phyloP scores from a whole-genome alignment of 2,888 invertebrate species.

The Epiblema foenella region DNA sequence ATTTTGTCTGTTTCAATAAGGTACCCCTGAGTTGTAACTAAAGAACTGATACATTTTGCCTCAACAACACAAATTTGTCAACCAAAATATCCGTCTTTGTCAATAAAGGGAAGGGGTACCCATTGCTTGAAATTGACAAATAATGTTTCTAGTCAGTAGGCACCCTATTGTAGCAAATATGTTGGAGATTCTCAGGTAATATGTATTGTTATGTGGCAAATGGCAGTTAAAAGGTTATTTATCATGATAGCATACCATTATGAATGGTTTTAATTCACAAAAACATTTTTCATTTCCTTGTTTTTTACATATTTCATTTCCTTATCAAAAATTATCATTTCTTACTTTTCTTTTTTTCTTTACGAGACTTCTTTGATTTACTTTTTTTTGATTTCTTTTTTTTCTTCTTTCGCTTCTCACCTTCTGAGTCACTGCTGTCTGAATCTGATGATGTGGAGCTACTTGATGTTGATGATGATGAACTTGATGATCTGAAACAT shows the following conservation, averaged over 20 bases:
- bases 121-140: too few relatives aligned
- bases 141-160: too few relatives aligned
- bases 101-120: too few relatives aligned
- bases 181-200: too few relatives aligned
- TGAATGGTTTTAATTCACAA: neutral
- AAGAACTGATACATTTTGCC: too few relatives aligned
- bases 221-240: neutral
- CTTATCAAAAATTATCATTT: constrained; percentile 51
- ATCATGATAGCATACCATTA: neutral
- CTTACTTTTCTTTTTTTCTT: constrained; percentile 65
- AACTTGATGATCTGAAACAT: constrained; percentile 65
- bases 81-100: too few relatives aligned
- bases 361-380: constrained; percentile 68
- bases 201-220: neutral
- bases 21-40: too few relatives aligned
- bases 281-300: too few relatives aligned
- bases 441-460: constrained; percentile 57
- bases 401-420: constrained; percentile 53
- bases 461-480: constrained; percentile 64
- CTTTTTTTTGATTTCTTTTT: constrained; percentile 59
- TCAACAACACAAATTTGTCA: too few relatives aligned
- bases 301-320: neutral
- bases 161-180: too few relatives aligned
- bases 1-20: too few relatives aligned
- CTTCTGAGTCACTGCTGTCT: constrained; percentile 61